Evolutionary conservation across 2,797 vertebrate genomes (phyloP).

Genomic region (Menidia menidia): DNA sequence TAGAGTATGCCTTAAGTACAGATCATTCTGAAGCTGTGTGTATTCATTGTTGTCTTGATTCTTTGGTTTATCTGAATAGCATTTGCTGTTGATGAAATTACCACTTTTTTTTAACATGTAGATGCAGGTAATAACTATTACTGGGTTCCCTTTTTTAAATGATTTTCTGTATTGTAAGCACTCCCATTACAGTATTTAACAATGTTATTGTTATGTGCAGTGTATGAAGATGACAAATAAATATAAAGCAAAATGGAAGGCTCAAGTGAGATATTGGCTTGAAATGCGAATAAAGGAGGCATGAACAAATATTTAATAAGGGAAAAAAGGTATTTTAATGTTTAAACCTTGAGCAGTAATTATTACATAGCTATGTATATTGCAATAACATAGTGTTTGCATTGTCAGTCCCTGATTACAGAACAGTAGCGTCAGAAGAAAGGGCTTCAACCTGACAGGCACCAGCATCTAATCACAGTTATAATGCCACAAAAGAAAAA

Average conservation of each 20-base stretch:
- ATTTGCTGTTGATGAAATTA: slow-evolving; percentile 52
- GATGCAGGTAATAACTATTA: slow-evolving; percentile 40
- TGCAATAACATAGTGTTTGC: slow-evolving; percentile 52
- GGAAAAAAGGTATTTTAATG: slow-evolving; percentile 69
- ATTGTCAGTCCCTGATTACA: slow-evolving; percentile 69
- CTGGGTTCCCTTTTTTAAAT: slow-evolving; percentile 46
- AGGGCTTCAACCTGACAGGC: slow-evolving; percentile 71
- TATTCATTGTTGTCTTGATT: slow-evolving; percentile 62
- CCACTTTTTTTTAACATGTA: slow-evolving; percentile 58
- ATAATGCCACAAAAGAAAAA: slow-evolving; percentile 51
- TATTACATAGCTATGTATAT: slow-evolving; percentile 62
- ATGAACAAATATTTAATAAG: slow-evolving; percentile 36
- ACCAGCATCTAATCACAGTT: slow-evolving; percentile 75
- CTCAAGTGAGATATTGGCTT: neutral
- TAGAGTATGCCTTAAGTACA: slow-evolving; percentile 81
- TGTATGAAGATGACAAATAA: slow-evolving; percentile 83
- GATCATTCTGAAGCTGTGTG: slow-evolving; percentile 60
- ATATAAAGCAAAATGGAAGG: slow-evolving; percentile 69
- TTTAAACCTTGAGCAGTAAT: slow-evolving; percentile 61
- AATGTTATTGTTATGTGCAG: slow-evolving; percentile 81
- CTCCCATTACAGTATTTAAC: slow-evolving; percentile 83
- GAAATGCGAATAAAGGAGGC: neutral
- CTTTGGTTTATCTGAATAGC: slow-evolving; percentile 55
- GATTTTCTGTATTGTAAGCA: slow-evolving; percentile 73
- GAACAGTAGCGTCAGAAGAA: slow-evolving; percentile 68